Conservation (phyloP, 2,113 vertebrate genomes). For the Trochalopteron elliotii region DNA sequence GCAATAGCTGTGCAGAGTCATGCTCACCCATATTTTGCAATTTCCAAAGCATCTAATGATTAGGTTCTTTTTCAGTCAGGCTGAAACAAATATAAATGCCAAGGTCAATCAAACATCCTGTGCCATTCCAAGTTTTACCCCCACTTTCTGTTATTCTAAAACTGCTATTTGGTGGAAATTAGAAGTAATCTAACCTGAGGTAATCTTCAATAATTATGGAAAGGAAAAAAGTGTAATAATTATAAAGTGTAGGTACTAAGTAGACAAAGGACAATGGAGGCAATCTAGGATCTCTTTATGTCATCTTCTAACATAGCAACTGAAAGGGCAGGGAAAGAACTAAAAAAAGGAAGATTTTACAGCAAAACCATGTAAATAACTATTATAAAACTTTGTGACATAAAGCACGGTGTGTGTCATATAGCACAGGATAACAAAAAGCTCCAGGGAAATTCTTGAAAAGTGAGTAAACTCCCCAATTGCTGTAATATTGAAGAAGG, state of each 20-base stretch:
- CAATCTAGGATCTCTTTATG: neutral
- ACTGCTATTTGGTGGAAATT: neutral
- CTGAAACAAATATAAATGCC: neutral
- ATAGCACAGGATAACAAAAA: neutral
- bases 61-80: neutral
- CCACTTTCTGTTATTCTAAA: neutral
- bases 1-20: neutral
- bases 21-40: neutral
- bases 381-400: neutral
- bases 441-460: neutral
- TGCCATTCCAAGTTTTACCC: neutral
- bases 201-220: neutral
- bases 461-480: neutral
- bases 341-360: neutral
- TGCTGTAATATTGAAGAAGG: neutral
- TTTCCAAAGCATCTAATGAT: neutral
- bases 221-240: neutral
- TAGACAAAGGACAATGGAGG: neutral
- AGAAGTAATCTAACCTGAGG: neutral
- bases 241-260: neutral
- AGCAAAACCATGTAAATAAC: neutral
- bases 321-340: neutral
- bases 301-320: neutral
- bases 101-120: neutral
- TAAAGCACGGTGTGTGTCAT: neutral